These are phyloP conservation scores for Antheraea pernyi DNA, from an alignment of 1,140 invertebrate species.

Conservation along the genomic window DNA sequence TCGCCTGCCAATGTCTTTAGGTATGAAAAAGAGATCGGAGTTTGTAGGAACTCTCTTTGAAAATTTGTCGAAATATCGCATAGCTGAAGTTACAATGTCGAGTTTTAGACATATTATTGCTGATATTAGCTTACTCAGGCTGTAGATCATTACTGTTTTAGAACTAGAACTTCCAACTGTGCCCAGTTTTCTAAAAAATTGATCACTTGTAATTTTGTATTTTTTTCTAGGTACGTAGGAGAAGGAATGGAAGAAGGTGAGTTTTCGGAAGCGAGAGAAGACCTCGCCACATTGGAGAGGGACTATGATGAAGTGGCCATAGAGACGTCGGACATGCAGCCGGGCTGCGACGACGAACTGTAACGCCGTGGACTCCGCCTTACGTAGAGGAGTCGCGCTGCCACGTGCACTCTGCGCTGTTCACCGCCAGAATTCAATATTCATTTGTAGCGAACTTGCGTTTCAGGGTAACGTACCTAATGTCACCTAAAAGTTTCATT, in stretches of 20 bases:
- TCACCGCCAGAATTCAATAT: background rate
- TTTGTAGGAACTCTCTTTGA: too few relatives aligned
- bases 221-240: slow-evolving; percentile 75
- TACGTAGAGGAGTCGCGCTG: background rate
- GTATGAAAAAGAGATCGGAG: too few relatives aligned
- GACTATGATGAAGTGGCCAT: slow-evolving; percentile 72
- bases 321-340: slow-evolving; percentile 62
- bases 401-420: background rate
- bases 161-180: background rate
- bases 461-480: background rate
- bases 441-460: background rate
- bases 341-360: slow-evolving; percentile 60
- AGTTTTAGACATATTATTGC: too few relatives aligned
- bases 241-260: slow-evolving; percentile 90
- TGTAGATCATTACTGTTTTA: too few relatives aligned
- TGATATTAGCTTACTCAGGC: too few relatives aligned
- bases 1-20: too few relatives aligned
- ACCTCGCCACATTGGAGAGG: slow-evolving; percentile 80
- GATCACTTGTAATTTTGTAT: too few relatives aligned
- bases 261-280: slow-evolving; percentile 87
- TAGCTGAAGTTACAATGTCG: too few relatives aligned
- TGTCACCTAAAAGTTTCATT: background rate
- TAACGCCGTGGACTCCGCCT: slow-evolving; percentile 30
- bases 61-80: too few relatives aligned
- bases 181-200: background rate